Conservation (phyloP, 2,888 invertebrate species). For the Cephonodes hylas region DNA sequence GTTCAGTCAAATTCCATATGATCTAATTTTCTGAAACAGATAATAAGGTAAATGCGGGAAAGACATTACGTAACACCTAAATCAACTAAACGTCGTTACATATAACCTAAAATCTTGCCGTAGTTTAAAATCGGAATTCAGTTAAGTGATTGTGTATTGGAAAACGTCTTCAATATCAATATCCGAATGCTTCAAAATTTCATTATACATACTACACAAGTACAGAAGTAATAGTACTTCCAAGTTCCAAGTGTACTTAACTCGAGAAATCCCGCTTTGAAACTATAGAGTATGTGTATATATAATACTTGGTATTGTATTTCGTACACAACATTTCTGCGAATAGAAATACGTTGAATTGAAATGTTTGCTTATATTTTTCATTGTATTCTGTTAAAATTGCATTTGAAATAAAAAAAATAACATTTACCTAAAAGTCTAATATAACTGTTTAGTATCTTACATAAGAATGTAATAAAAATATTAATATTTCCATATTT, state of each 20-base stretch:
- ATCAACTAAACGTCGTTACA: background rate
- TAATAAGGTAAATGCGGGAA: too few species aligned
- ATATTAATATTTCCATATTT: too few species aligned
- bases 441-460: too few species aligned
- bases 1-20: too few species aligned
- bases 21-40: too few species aligned
- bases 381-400: background rate
- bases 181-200: background rate
- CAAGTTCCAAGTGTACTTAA: background rate
- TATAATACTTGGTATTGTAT: background rate
- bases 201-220: background rate
- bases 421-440: too few species aligned
- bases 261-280: background rate
- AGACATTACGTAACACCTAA: background rate
- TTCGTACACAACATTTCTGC: background rate
- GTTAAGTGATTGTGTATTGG: background rate
- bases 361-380: background rate
- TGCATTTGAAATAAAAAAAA: too few species aligned
- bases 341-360: background rate
- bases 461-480: too few species aligned
- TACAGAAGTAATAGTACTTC: background rate
- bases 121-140: background rate
- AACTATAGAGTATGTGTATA: background rate
- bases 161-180: background rate
- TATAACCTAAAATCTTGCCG: background rate